phyloP scores from a whole-genome alignment of 2,888 invertebrate species.

The Polylopha cassiicola region DNA sequence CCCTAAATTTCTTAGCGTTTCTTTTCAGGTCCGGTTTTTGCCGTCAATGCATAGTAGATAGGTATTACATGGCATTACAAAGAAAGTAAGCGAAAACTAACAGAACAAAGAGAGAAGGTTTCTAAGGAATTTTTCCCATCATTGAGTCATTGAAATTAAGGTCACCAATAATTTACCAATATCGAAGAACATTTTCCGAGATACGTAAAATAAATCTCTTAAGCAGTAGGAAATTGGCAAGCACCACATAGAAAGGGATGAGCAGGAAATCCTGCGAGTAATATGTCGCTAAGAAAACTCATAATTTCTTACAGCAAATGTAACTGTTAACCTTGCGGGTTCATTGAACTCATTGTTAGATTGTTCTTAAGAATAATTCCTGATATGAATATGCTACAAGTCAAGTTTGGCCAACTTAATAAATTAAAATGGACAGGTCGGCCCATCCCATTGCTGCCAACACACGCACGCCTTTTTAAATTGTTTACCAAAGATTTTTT shows the following conservation, averaged over 20 bases:
- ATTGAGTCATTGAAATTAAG: too few species aligned
- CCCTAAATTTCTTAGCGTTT: too few species aligned
- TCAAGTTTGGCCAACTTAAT: constrained; percentile 18
- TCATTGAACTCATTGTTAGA: constrained; percentile 31
- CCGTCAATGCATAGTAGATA: too few species aligned
- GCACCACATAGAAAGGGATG: constrained; percentile 13
- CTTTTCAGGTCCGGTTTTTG: too few species aligned
- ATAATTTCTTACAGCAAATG: constrained; percentile 17
- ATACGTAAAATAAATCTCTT: not conserved
- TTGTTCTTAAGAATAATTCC: constrained; percentile 24
- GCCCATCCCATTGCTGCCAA: constrained; percentile 18
- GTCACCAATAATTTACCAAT: too few species aligned
- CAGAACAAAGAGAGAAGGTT: too few species aligned
- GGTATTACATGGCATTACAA: too few species aligned
- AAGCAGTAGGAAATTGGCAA: constrained; percentile 11
- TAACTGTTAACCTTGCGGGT: constrained; percentile 20
- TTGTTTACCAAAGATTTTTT: constrained; percentile 8
- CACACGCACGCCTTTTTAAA: not conserved
- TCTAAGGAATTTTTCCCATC: too few species aligned
- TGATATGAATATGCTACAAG: constrained; percentile 26
- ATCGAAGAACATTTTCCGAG: too few species aligned
- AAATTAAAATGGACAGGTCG: constrained; percentile 22
- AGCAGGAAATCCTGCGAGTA: constrained; percentile 18
- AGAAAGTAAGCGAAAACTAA: too few species aligned
- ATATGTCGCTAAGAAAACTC: constrained; percentile 15